Evolutionary conservation across 2,113 vertebrate species (phyloP), one percentile per base, ranked within the genome.

Genomic region (Syrmaticus mikado): DNA sequence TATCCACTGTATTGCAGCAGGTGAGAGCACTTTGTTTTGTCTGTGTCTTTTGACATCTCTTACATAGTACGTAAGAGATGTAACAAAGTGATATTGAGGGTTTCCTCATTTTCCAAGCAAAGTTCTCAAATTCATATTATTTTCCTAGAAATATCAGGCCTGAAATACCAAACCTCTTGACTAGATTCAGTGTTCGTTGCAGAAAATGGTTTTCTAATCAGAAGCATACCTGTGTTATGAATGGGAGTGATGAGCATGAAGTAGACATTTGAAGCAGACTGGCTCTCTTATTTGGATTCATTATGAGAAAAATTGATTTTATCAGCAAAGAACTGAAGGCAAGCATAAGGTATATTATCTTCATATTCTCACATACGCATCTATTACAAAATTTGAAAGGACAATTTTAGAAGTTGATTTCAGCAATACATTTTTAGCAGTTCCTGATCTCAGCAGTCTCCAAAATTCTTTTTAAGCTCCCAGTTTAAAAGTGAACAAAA

Each of bases 1-100:
- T 98, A 96, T 97, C 98, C 88, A 98, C 98, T 96, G 95, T 97
- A 82, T 96, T 98, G 91, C 97, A 98, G 92, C 98, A 98, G 98
- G 98, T 98, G 98, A 98, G 98, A 97, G 82, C 66, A 38, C 43
- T 93, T 66, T 84, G 25, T 91, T 90, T 93, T 80, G 34, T 94
- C 70, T 91, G n/a, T 72, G 79, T 87, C 64, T 79, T 92, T 70
- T 86, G 74, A 38, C 80, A 94, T 93, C 90, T 82, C 72, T 55
- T 87, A 75, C 4, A 0, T 7, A 30, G 38, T 93, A 92, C 91
- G 57, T 93, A 92, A 93, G 85, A 90, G 93, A 92, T 93, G 93
- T 84, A 52, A 12, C 77, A 48, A 92, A 34, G n/a, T 91, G 87
- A 88, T 84, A 86, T 86, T 95, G 95, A 94, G 87, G 89, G 94